A percentile compares a stretch with the other conserved stretches of the same genome.
These are phyloP conservation scores for Vollenhovia emeryi DNA, from an alignment of 1,140 invertebrate genomes.

Conservation along the genomic window DNA sequence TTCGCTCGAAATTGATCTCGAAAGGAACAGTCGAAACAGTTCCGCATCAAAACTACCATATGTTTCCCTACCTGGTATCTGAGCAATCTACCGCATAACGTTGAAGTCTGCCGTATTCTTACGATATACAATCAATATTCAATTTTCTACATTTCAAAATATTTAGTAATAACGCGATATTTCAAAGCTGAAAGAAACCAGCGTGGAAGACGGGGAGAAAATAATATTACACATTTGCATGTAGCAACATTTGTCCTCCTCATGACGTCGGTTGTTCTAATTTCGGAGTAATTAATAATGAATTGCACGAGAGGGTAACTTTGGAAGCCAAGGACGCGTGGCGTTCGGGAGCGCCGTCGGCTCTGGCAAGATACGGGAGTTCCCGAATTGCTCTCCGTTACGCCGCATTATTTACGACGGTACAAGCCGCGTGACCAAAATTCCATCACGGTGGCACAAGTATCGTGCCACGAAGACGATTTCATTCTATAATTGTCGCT, in stretches of 20 bases:
- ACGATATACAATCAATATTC: not conserved
- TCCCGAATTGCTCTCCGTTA: not conserved
- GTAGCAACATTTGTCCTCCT: not conserved
- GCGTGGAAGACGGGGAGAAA: not conserved
- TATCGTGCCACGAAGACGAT: not conserved
- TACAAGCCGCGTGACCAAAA: constrained; percentile 39
- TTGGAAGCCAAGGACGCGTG: not conserved
- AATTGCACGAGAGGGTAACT: constrained; percentile 25
- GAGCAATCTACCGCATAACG: not conserved
- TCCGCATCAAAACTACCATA: not conserved
- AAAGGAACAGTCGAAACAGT: not conserved
- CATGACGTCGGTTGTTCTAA: constrained; percentile 16
- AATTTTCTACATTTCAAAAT: not conserved
- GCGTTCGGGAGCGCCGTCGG: not conserved
- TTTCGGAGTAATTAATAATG: constrained; percentile 31
- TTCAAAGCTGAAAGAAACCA: not conserved
- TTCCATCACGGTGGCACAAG: constrained; percentile 19
- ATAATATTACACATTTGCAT: not conserved
- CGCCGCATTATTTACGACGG: constrained; percentile 44
- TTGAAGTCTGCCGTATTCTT: not conserved
- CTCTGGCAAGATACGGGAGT: constrained; percentile 1
- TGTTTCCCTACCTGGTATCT: not conserved
- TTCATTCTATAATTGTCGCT: constrained; percentile 20
- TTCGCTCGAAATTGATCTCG: not conserved
- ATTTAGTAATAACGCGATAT: not conserved